Evolutionary conservation across 2,888 invertebrate genomes (phyloP).

Genomic region (Boloria selene): DNA sequence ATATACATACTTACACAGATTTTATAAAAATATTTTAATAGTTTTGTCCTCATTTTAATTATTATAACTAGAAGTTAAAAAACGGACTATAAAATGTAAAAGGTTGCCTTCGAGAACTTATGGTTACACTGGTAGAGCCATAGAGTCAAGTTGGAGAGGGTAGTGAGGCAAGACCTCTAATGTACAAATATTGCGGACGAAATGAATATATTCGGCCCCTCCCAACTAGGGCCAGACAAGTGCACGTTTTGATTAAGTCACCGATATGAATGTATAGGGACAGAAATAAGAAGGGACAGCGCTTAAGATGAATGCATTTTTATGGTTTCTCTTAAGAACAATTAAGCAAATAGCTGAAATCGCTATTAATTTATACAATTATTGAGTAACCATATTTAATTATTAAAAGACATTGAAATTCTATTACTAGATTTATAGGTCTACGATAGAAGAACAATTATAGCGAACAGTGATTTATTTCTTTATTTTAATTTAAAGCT

Average conservation of each 20-base stretch:
- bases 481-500: not conserved
- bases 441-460: too few species aligned
- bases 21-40: too few species aligned
- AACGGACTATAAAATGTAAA: not conserved
- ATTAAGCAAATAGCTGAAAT: too few species aligned
- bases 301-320: slow-evolving; percentile 27
- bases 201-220: slow-evolving; percentile 77
- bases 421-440: too few species aligned
- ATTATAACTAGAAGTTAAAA: not conserved
- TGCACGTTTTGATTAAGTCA: slow-evolving; percentile 77
- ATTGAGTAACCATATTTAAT: too few species aligned
- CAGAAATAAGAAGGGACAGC: slow-evolving; percentile 54
- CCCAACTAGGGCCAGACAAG: slow-evolving; percentile 55
- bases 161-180: slow-evolving; percentile 79
- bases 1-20: too few species aligned
- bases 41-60: too few species aligned
- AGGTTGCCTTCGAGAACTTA: slow-evolving; percentile 31
- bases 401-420: too few species aligned
- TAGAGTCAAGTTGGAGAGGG: slow-evolving; percentile 68
- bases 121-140: slow-evolving; percentile 58
- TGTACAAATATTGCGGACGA: slow-evolving; percentile 82
- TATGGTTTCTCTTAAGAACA: not conserved
- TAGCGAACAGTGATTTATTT: too few species aligned
- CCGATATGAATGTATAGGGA: slow-evolving; percentile 72
- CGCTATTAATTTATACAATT: too few species aligned